Conservation (phyloP, 2,888 invertebrate genomes). For the Melanchra persicariae region DNA sequence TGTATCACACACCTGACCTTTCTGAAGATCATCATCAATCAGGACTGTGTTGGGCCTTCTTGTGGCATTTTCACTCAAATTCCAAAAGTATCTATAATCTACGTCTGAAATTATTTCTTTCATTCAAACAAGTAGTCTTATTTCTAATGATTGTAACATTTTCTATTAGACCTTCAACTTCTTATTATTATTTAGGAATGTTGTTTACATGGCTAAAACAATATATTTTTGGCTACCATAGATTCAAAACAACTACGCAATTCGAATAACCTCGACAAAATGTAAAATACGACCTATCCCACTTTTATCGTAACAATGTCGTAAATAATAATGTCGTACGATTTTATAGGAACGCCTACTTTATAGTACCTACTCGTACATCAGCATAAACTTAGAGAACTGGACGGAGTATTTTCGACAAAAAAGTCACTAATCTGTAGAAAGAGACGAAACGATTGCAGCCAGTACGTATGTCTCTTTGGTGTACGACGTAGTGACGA, state of each 20-base stretch:
- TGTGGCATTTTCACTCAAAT: no score
- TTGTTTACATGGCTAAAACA: not conserved
- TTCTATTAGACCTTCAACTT: not conserved
- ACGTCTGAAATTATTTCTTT: no score
- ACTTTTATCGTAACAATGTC: slow-evolving; percentile 24
- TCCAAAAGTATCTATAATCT: no score
- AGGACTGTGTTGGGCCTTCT: no score
- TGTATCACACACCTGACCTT: no score
- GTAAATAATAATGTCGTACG: slow-evolving; percentile 28
- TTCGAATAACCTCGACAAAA: slow-evolving; percentile 28
- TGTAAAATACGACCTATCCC: slow-evolving; percentile 43
- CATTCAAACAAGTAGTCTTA: no score
- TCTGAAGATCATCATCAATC: no score
- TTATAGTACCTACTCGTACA: no score
- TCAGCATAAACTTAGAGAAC: not conserved
- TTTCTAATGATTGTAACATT: not conserved
- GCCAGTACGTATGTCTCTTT: not conserved
- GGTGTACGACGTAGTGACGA: not conserved
- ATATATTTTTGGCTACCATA: slow-evolving; percentile 1
- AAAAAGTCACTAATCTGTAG: no score
- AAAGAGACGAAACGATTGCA: not conserved
- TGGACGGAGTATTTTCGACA: not conserved
- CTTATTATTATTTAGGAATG: not conserved
- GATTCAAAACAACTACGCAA: slow-evolving; percentile 17
- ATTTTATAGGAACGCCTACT: slow-evolving; percentile 28